Conservation (phyloP, 1,140 invertebrate genomes). For the Whitmania pigra region DNA sequence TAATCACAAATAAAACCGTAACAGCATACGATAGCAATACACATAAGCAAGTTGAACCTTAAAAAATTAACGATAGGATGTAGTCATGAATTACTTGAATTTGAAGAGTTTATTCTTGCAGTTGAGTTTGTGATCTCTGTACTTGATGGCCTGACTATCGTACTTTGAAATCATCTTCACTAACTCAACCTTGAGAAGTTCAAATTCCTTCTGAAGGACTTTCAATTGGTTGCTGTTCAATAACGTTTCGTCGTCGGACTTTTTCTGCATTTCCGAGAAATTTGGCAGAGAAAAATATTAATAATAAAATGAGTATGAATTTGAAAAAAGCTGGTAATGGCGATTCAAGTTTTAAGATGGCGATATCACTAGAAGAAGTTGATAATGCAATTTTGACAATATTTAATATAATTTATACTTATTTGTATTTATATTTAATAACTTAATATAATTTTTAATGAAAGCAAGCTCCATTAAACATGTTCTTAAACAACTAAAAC, state of each 20-base stretch:
- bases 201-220: conserved; percentile 1
- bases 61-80: too few species aligned
- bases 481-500: background rate
- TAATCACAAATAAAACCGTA: too few species aligned
- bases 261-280: background rate
- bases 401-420: too few species aligned
- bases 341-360: too few species aligned
- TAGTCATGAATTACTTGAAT: background rate
- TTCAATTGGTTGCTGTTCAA: background rate
- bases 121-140: conserved; percentile 2
- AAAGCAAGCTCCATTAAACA: background rate
- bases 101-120: conserved; percentile 11
- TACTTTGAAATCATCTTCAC: conserved; percentile 10
- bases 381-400: too few species aligned
- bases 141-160: background rate
- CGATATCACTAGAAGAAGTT: too few species aligned
- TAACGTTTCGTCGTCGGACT: background rate
- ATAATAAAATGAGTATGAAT: background rate
- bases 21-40: too few species aligned
- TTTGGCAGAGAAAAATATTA: background rate
- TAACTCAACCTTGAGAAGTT: background rate
- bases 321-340: background rate
- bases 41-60: too few species aligned
- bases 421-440: background rate
- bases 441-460: background rate